Conservation (phyloP, 1,140 invertebrate species). For the Zaprionus ghesquierei region DNA sequence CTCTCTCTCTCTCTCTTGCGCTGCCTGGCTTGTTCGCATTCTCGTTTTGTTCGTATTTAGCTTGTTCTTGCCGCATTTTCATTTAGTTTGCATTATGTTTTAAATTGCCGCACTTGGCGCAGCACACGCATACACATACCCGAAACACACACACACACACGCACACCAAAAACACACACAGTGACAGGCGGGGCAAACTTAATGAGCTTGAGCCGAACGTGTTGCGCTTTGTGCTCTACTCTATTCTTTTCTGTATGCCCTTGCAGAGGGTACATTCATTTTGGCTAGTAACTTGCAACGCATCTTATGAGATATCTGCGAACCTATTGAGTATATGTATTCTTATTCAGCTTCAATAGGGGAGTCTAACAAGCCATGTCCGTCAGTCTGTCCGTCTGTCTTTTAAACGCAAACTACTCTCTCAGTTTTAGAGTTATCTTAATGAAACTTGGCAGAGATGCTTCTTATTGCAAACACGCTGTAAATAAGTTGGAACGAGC, state of each 20-base stretch:
- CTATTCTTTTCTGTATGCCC: not conserved
- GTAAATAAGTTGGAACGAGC: too few relatives aligned
- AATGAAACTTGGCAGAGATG: too few relatives aligned
- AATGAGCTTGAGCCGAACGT: constrained; percentile 65
- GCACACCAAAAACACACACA: not conserved
- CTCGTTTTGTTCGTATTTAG: not conserved
- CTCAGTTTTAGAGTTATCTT: too few relatives aligned
- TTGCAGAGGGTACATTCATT: too few relatives aligned
- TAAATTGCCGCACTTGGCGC: constrained; percentile 68
- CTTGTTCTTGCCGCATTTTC: constrained; percentile 62
- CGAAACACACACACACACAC: not conserved
- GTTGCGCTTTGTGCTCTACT: constrained; percentile 45
- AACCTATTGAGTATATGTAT: too few relatives aligned
- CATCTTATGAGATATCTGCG: too few relatives aligned
- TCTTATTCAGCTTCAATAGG: too few relatives aligned
- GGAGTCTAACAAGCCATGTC: too few relatives aligned
- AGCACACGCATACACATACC: constrained; percentile 29
- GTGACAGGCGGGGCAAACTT: constrained; percentile 48
- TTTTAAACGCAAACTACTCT: too few relatives aligned
- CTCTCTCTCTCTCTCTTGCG: not conserved
- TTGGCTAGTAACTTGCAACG: too few relatives aligned
- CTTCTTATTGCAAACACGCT: too few relatives aligned
- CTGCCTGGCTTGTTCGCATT: not conserved
- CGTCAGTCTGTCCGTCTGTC: too few relatives aligned
- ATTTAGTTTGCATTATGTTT: constrained; percentile 81